Conservation (phyloP, 1,140 invertebrate species). For the Papilio glaucus region DNA sequence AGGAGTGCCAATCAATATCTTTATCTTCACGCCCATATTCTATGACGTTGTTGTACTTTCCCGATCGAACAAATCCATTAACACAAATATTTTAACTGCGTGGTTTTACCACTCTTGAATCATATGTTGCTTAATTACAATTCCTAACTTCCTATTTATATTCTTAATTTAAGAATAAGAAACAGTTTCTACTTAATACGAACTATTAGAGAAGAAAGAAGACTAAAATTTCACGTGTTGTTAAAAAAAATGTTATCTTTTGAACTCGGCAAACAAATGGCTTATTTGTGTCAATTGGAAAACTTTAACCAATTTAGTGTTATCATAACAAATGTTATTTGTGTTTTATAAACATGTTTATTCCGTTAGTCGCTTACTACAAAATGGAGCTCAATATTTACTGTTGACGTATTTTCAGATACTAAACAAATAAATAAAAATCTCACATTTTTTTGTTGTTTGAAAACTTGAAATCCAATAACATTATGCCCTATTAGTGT, state of each 20-base stretch:
- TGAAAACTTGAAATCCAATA: neutral
- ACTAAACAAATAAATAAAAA: conserved; percentile 2
- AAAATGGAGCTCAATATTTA: conserved; percentile 13
- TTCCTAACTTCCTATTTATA: no score
- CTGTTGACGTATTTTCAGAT: conserved; percentile 16
- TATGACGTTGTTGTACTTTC: no score
- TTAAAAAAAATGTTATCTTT: conserved; percentile 6
- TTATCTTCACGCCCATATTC: no score
- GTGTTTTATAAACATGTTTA: conserved; percentile 16
- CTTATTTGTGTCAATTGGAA: conserved; percentile 15
- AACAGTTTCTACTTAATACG: no score
- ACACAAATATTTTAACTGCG: no score
- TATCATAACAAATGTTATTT: conserved; percentile 23
- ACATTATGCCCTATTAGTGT: neutral
- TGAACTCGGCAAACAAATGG: neutral
- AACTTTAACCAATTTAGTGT: conserved; percentile 20
- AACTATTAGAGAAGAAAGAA: no score
- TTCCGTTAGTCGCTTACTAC: neutral
- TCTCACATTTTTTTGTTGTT: neutral
- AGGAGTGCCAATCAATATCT: no score
- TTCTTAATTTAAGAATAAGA: no score
- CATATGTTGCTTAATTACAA: no score
- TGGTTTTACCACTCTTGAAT: no score
- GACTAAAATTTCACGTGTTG: no score
- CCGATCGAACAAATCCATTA: no score